Percentiles rank a stretch among this genome's conserved stretches.
These are phyloP conservation scores for Apodemus agrarius DNA, from an alignment of 2,797 vertebrate genomes.

Conservation along the genomic window DNA sequence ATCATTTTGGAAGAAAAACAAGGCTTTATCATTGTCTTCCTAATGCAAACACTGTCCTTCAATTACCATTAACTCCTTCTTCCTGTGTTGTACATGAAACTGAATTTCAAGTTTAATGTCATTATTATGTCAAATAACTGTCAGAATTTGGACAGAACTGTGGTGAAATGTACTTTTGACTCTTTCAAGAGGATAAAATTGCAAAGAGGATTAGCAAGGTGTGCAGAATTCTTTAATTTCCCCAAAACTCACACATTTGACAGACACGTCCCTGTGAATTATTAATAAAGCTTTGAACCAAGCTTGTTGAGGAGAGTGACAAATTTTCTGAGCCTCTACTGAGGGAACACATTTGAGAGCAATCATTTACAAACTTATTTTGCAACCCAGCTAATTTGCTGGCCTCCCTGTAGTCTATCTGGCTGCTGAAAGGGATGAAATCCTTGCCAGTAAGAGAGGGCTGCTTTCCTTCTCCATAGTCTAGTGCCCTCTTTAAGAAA, in stretches of 20 bases:
- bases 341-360: neutral
- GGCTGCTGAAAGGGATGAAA: neutral
- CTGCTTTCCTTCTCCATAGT: neutral
- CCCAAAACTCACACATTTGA: neutral
- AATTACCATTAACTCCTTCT: neutral
- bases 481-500: neutral
- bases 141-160: conserved; percentile 36
- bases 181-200: neutral
- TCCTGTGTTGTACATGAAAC: neutral
- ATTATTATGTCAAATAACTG: neutral
- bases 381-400: neutral
- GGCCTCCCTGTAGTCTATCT: neutral
- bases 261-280: neutral
- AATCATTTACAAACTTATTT: neutral
- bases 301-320: neutral
- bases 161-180: neutral
- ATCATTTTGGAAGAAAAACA: neutral
- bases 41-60: neutral
- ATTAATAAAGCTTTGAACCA: neutral
- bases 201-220: neutral
- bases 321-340: neutral
- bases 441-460: neutral
- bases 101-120: neutral
- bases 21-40: neutral
- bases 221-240: neutral